These are phyloP conservation scores for Agrypnus murinus DNA, from an alignment of 2,888 invertebrate species.

Conservation along the genomic window DNA sequence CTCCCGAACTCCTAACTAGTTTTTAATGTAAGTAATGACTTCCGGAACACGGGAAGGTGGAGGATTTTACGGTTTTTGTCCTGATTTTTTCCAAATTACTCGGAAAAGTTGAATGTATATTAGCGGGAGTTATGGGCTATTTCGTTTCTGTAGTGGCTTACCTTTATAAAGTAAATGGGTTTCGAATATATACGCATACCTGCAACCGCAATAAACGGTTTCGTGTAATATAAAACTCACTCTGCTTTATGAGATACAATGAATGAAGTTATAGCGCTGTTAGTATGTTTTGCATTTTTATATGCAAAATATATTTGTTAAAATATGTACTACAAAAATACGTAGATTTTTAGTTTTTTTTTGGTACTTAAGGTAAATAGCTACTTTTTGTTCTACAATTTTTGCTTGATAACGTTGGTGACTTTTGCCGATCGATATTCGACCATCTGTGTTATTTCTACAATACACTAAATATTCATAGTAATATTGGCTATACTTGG, in stretches of 20 bases:
- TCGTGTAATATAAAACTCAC: constrained; percentile 20
- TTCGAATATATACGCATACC: constrained; percentile 29
- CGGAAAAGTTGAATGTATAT: constrained; percentile 58
- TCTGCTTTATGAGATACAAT: constrained; percentile 24
- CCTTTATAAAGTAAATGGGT: constrained; percentile 45
- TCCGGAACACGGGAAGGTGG: constrained; percentile 59
- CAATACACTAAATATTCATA: no score
- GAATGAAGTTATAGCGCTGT: constrained; percentile 1
- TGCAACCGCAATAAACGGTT: constrained; percentile 30
- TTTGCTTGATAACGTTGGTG: no score
- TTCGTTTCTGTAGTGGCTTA: constrained; percentile 49
- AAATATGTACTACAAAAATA: no score
- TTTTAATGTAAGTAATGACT: constrained; percentile 64
- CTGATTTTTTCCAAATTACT: constrained; percentile 59
- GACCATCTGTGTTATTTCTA: no score
- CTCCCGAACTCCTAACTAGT: constrained; percentile 61
- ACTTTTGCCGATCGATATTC: no score
- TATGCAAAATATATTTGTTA: no score
- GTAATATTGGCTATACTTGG: no score
- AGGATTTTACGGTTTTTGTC: constrained; percentile 61
- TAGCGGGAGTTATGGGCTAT: constrained; percentile 56
- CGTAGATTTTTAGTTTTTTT: no score
- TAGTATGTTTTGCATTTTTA: background rate
- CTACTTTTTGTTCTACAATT: no score
- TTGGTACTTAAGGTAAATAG: no score